Conservation (phyloP, 2,113 vertebrate genomes). For the Hippocampus zosterae region DNA sequence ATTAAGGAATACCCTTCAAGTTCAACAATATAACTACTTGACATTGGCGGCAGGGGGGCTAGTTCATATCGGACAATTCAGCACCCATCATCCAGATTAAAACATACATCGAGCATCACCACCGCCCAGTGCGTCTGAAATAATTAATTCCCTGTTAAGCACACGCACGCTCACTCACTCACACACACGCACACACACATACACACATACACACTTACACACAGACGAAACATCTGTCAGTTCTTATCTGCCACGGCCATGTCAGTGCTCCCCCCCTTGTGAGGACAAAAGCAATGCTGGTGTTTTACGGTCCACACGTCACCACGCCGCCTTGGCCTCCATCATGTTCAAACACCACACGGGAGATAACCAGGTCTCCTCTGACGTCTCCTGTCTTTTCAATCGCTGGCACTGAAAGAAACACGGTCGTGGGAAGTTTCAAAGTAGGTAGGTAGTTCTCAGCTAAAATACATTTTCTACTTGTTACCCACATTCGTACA, state of each 20-base stretch:
- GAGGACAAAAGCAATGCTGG: slow-evolving; percentile 43
- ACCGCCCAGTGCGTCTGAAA: slow-evolving; percentile 21
- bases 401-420: slow-evolving; percentile 51
- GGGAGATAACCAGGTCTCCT: slow-evolving; percentile 56
- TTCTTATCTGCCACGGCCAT: slow-evolving; percentile 63
- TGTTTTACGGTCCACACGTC: slow-evolving; percentile 42
- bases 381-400: slow-evolving; percentile 35
- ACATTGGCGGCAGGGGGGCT: slow-evolving; percentile 1
- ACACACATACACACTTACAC: slow-evolving; percentile 12
- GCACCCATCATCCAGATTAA: slow-evolving; percentile 55
- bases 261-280: slow-evolving; percentile 35
- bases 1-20: slow-evolving; percentile 1
- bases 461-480: too few species aligned
- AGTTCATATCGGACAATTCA: slow-evolving; percentile 31
- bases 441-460: too few species aligned
- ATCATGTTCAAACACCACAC: slow-evolving; percentile 66
- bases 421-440: background rate
- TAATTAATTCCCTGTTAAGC: slow-evolving; percentile 39
- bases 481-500: too few species aligned
- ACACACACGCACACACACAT: slow-evolving; percentile 5
- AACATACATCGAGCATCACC: slow-evolving; percentile 38
- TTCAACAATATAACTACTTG: slow-evolving; percentile 1
- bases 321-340: slow-evolving; percentile 16
- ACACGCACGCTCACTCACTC: slow-evolving; percentile 10
- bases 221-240: slow-evolving; percentile 51